Base-by-base conservation (phyloP, 64 coral and sea anemone species). In the Stichodactyla mertensii region DNA sequence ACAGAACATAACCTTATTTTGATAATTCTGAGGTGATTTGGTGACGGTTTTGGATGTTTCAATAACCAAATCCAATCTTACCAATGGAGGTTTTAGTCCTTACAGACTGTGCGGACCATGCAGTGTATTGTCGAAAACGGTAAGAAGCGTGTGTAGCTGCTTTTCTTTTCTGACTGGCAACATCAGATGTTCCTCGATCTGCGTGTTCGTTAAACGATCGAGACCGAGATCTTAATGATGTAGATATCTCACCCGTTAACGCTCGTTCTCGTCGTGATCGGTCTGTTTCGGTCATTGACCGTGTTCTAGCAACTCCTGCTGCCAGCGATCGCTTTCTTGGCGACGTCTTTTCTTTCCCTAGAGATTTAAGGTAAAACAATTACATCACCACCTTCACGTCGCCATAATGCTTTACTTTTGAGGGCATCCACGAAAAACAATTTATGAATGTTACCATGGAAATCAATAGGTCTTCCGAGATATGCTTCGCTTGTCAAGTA, bases 221-320 rank as follows among this genome's bases (percentile, higher is more conserved):
- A 51, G 85, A 60, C 86, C 77, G 61, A 56, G 51, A 53, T 15
- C 80, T 86, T 55, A 85, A 82, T 54, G 85, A 69, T 45, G 89
- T 87, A 16, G 7, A n/a, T 23, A 82, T 92, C 51, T 92, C 90
- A 77, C 58, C 78, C 10, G 90, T 92, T 26, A 87, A 54, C 18
- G 90, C 83, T 83, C 90, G 86, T 71, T 92, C 90, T 53, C 85
- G 66, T 31, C 83, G 53, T 23, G 60, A 54, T 71, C 78, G 31
- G 28, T 92, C 90, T 14, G 79, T 19, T 57, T 92, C 90, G 1
- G 85, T 87, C 85, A 92, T 83, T 51, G 90, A 92, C 56, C 90
- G 84, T 57, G 16, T 58, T 55, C 90, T 85, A 51, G 60, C 79
- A 8, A 92, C 58, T 4, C 51, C 61, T 45, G 57, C 26, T 51